Base-by-base conservation (phyloP, 2,797 vertebrate genomes). In the Lepilemur ruficaudatus region DNA sequence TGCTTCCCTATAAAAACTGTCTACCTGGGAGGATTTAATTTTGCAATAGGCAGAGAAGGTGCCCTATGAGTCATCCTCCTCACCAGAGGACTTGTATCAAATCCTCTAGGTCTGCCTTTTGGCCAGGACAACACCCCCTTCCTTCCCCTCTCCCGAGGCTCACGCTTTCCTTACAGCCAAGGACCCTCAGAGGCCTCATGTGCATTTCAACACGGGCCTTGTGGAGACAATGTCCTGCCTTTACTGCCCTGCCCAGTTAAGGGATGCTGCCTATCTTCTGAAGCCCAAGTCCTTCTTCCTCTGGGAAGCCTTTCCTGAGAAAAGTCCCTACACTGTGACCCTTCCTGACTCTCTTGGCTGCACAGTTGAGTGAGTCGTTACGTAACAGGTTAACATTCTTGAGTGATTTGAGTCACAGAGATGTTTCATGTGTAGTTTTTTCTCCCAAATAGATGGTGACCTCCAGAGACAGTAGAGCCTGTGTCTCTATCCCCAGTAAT, bases 351-450 rank as follows among this genome's bases (percentile, higher is more conserved):
- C 30, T 80, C 35, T 41, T 50, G 48, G 32, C 65, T 90, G 55
- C 48, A 63, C 23, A 61, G 25, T 63, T 65, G 8, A 72, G 38
- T 59, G 46, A 96, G n/a, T 85, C 91, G 72, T 80, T 86, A 67
- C 41, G 67, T 65, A 48, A 70, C 25, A 85, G 46, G 48, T 48
- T 83, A 88, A 81, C 46, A 63, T 23, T 10, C n/a, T 84, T 55
- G n/a, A 88, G 61, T 73, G 91, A 75, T 69, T 52, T 38, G 50
- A 89, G 28, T 73, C 93, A 96, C 32, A 85, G 67, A 90, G 70
- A 85, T n/a, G 28, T 55, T 93, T 90, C 55, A 82, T 10, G 5
- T 38, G 20, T 1, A 48, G 43, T 81, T 84, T 87, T 87, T 91
- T 91, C 75, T 96, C 63, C 72, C 88, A 80, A 94, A 87, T 35